These are phyloP conservation scores for Orientallactaga bullata DNA, from an alignment of 2,113 vertebrate species.

Conservation along the genomic window DNA sequence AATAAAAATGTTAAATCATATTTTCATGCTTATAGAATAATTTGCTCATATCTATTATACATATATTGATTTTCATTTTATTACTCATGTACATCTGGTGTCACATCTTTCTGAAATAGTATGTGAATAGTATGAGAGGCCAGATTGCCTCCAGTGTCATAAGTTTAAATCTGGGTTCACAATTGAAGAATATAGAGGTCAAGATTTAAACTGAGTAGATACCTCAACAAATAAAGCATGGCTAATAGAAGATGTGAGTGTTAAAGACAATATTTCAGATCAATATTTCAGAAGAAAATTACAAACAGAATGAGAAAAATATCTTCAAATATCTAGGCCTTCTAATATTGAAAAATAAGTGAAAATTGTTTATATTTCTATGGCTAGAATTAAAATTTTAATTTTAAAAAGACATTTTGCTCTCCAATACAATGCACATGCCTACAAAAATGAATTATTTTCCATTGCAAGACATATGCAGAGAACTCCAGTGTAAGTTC, in stretches of 20 bases:
- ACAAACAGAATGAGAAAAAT: not conserved
- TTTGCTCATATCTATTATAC: not conserved
- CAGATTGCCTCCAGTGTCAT: not conserved
- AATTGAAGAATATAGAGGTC: not conserved
- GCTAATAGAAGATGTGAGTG: not conserved
- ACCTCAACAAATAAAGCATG: not conserved
- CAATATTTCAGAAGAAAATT: not conserved
- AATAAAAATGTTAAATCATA: not conserved
- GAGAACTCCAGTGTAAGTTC: not conserved
- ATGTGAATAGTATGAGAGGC: not conserved
- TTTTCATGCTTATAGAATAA: not conserved
- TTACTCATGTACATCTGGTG: not conserved
- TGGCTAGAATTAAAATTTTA: conserved; percentile 6
- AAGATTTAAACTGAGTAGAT: not conserved
- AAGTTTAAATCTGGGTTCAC: not conserved
- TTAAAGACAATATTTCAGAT: not conserved
- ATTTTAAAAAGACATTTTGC: not conserved
- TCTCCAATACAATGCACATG: not conserved
- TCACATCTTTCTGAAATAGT: not conserved
- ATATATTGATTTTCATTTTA: not conserved
- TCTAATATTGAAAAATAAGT: not conserved
- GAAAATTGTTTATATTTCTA: not conserved
- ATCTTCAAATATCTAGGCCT: not conserved
- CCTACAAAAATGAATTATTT: not conserved
- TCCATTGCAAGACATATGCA: not conserved